These are phyloP conservation scores for Sciurus niger DNA, from an alignment of 2,113 vertebrate species.

Conservation along the genomic window DNA sequence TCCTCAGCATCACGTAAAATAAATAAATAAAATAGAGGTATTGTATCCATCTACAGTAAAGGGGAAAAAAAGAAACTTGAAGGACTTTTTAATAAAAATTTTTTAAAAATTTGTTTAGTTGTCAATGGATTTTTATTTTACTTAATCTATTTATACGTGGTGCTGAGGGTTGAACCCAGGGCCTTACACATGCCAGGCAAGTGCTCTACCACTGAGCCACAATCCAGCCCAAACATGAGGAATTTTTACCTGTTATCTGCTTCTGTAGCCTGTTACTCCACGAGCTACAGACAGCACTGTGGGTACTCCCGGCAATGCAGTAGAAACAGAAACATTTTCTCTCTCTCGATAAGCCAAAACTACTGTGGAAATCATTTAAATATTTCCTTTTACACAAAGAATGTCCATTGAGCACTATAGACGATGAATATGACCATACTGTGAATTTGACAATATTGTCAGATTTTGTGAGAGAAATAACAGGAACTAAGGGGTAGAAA, in stretches of 20 bases:
- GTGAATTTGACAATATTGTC: not conserved
- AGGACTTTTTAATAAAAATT: not conserved
- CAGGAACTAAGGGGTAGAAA: not conserved
- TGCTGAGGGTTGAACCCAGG: no score
- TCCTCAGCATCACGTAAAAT: no score
- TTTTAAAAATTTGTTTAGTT: no score
- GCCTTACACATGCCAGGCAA: no score
- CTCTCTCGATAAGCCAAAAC: slow-evolving; percentile 8
- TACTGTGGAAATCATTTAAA: slow-evolving; percentile 30
- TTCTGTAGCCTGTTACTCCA: not conserved
- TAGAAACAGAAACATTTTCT: not conserved
- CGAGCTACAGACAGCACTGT: not conserved
- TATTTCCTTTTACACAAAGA: slow-evolving; percentile 17
- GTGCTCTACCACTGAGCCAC: no score
- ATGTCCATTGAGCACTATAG: not conserved
- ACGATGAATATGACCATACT: not conserved
- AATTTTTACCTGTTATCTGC: no score
- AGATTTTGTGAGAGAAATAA: not conserved
- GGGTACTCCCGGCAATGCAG: slow-evolving; percentile 13
- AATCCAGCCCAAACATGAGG: no score
- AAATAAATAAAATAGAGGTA: no score
- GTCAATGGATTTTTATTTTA: no score
- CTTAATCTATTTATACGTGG: no score
- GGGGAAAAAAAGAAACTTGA: not conserved
- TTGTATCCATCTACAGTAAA: no score